A percentile compares a stretch with the other conserved stretches of the same genome.
These are phyloP conservation scores for Lasaia peninsularis DNA, from an alignment of 1,140 invertebrate species.

Conservation along the genomic window DNA sequence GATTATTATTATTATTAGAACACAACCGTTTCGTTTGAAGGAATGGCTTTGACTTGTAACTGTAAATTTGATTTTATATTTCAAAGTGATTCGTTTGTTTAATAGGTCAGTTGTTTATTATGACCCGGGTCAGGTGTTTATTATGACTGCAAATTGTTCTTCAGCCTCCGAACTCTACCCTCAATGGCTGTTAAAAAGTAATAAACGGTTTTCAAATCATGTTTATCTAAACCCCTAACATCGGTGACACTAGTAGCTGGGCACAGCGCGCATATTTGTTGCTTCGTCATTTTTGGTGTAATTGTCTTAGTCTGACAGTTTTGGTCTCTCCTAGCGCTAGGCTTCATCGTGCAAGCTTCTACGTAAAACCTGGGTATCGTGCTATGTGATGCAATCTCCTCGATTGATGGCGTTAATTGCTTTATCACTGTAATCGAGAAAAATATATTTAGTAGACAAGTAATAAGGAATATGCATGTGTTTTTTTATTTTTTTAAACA, in stretches of 20 bases:
- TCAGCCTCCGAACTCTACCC: constrained; percentile 52
- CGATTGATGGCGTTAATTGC: constrained; percentile 33
- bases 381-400: constrained; percentile 17
- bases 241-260: constrained; percentile 37
- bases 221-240: constrained; percentile 41
- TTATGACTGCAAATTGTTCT: constrained; percentile 27
- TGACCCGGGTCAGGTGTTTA: background rate
- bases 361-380: constrained; percentile 26
- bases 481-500: no score
- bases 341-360: constrained; percentile 58
- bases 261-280: constrained; percentile 20
- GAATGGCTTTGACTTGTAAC: no score
- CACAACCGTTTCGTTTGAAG: no score
- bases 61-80: background rate
- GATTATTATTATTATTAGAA: no score
- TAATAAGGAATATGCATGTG: no score
- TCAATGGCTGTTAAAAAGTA: constrained; percentile 54
- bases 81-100: background rate
- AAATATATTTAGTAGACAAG: no score
- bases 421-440: constrained; percentile 33
- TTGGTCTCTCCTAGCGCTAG: constrained; percentile 37
- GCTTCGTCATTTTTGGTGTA: constrained; percentile 1
- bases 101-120: background rate
- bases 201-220: constrained; percentile 50
- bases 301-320: constrained; percentile 38